Percentiles rank a stretch among this genome's conserved stretches.
Conservation (phyloP, 2,888 invertebrate genomes). For the Sabatieria punctata region DNA sequence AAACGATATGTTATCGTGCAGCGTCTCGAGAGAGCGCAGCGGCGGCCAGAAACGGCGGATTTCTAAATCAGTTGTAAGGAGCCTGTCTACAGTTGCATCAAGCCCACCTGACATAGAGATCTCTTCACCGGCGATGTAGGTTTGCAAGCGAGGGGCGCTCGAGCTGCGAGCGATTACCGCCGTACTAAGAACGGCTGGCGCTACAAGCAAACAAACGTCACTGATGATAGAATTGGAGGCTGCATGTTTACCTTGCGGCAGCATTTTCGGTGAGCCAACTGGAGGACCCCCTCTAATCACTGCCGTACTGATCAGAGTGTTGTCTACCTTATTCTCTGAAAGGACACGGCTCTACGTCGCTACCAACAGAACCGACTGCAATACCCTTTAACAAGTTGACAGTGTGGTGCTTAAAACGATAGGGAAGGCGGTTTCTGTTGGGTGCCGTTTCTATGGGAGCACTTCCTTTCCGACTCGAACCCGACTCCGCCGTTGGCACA, state of each 20-base stretch:
- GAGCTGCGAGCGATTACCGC: constrained; percentile 34
- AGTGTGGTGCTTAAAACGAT: constrained; percentile 30
- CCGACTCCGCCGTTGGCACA: too few species aligned
- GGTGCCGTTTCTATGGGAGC: too few species aligned
- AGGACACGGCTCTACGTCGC: background rate
- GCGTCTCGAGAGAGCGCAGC: constrained; percentile 83
- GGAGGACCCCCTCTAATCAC: constrained; percentile 59
- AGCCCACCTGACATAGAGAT: constrained; percentile 18
- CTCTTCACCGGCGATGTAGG: constrained; percentile 23
- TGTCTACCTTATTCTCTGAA: too few species aligned
- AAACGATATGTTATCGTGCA: constrained; percentile 86
- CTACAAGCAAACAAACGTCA: constrained; percentile 6
- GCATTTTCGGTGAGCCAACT: background rate
- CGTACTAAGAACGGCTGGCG: constrained; percentile 28
- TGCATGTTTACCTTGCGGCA: too few species aligned
- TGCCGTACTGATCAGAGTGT: constrained; percentile 81
- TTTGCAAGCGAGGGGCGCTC: constrained; percentile 32
- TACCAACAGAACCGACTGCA: constrained; percentile 22
- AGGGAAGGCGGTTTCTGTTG: too few species aligned
- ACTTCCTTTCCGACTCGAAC: too few species aligned
- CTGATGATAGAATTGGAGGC: too few species aligned
- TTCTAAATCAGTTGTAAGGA: constrained; percentile 31
- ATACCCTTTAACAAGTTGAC: constrained; percentile 26
- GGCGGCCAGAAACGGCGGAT: constrained; percentile 56
- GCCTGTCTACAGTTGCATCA: background rate